These are phyloP conservation scores for Hyperopisus bebe DNA, from an alignment of 2,113 vertebrate genomes.

Conservation along the genomic window DNA sequence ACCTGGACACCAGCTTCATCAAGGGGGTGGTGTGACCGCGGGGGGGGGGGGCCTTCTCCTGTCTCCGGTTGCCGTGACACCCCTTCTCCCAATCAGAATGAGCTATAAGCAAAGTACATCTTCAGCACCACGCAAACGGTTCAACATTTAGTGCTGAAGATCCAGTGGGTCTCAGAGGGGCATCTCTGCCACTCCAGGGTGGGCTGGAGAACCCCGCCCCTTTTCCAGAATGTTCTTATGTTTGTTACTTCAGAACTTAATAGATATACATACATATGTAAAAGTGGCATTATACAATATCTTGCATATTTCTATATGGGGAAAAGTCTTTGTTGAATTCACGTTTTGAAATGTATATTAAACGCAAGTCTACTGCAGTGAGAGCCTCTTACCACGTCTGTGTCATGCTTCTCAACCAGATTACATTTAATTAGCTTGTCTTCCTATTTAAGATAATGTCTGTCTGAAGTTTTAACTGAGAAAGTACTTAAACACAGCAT, in stretches of 20 bases:
- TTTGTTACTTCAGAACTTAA: background rate
- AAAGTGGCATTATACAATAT: background rate
- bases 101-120: background rate
- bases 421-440: background rate
- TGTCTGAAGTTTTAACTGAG: background rate
- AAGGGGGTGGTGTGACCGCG: conserved; percentile 66
- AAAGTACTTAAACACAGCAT: background rate
- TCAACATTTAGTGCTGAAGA: background rate
- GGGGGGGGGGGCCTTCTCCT: background rate
- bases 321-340: background rate
- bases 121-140: background rate
- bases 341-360: background rate
- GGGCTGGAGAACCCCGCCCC: background rate
- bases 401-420: background rate
- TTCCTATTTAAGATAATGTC: background rate
- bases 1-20: conserved; percentile 77
- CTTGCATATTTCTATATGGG: background rate
- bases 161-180: background rate
- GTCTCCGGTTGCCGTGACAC: background rate
- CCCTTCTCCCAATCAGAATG: background rate
- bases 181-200: background rate
- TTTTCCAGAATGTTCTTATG: background rate
- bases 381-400: background rate
- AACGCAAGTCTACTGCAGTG: background rate
- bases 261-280: background rate